Evolutionary conservation across 2,888 invertebrate genomes (phyloP).

Genomic region (Helicoverpa assulta): DNA sequence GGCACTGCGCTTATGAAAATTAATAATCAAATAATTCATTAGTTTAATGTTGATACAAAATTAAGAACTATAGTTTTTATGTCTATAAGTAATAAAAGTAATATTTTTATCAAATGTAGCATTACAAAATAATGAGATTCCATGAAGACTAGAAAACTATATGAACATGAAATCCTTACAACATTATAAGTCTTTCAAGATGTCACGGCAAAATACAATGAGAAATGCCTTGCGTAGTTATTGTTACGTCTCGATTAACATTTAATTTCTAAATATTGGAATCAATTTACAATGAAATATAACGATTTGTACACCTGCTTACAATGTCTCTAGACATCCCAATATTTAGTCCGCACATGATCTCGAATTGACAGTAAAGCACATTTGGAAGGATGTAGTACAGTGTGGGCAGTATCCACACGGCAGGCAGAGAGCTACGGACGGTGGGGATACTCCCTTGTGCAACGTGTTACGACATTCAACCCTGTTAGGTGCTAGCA

Average conservation of each 20-base stretch:
- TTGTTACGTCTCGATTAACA: slow-evolving; percentile 78
- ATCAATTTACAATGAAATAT: slow-evolving; percentile 84
- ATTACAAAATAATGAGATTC: slow-evolving; percentile 87
- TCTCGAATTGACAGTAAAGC: slow-evolving; percentile 79
- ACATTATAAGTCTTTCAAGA: slow-evolving; percentile 89
- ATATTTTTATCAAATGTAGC: slow-evolving; percentile 79
- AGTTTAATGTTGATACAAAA: slow-evolving; percentile 75
- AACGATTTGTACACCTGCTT: slow-evolving; percentile 88
- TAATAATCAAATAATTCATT: slow-evolving; percentile 64
- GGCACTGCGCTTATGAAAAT: slow-evolving; percentile 76
- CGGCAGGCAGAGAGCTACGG: slow-evolving; percentile 46
- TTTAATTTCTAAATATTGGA: slow-evolving; percentile 88
- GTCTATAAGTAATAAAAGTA: slow-evolving; percentile 75
- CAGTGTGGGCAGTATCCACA: slow-evolving; percentile 75
- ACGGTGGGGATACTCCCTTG: slow-evolving; percentile 78
- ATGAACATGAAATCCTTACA: slow-evolving; percentile 90
- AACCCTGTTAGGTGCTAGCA: slow-evolving; percentile 87
- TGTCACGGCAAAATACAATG: slow-evolving; percentile 87
- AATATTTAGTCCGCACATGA: slow-evolving; percentile 85
- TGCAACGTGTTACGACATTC: slow-evolving; percentile 86
- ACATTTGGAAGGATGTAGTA: slow-evolving; percentile 76
- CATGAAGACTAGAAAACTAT: slow-evolving; percentile 89
- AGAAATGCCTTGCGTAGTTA: slow-evolving; percentile 86
- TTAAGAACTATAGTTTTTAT: slow-evolving; percentile 77
- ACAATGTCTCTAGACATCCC: slow-evolving; percentile 84